Evolutionary conservation across 2,797 vertebrate genomes (phyloP), one percentile per base, ranked within the genome.

Genomic region (Acanthopagrus latus): DNA sequence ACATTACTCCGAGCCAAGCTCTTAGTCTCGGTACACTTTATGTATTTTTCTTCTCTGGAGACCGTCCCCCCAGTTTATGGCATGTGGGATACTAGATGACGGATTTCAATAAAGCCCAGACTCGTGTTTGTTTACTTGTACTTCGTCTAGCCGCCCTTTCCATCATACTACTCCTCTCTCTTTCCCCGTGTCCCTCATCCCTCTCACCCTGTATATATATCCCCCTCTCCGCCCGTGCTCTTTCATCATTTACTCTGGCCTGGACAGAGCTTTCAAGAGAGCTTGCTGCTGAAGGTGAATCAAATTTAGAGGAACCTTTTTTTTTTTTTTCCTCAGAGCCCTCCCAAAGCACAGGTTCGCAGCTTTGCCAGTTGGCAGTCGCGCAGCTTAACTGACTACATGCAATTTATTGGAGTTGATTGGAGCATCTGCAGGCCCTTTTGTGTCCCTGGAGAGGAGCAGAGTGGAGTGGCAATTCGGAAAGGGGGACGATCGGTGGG

Each of bases 321-420:
- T 8, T 38, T 33, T 68, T 83, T 69, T 62, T 60, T 8, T 33
- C 29, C 56, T 56, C 66, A 71, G 59, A 51, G 25, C 54, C 69
- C 65, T 86, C 78, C 86, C 64, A 74, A 60, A 88, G 84, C 80
- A 83, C 68, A 70, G 74, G 80, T 85, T 79, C 80, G 58, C 70
- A 86, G 81, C 76, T 83, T 77, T 79, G 86, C 78, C 83, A 90
- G 87, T 82, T 91, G 90, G 89, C 89, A 89, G 84, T 66, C 3
- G 18, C 74, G 79, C 71, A 83, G 80, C 88, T 87, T 87, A 85
- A 86, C 86, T 83, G 86, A 89, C 87, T 86, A 88, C 84, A 90
- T 84, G 78, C 87, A 88, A 91, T 91, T 90, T 90, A 91, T 90
- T 88, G 81, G 86, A 90, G 89, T 90, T 74, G 82, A 91, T 88